Evolutionary conservation across 2,888 invertebrate genomes (phyloP).

Genomic region (Embidobia sp.): DNA sequence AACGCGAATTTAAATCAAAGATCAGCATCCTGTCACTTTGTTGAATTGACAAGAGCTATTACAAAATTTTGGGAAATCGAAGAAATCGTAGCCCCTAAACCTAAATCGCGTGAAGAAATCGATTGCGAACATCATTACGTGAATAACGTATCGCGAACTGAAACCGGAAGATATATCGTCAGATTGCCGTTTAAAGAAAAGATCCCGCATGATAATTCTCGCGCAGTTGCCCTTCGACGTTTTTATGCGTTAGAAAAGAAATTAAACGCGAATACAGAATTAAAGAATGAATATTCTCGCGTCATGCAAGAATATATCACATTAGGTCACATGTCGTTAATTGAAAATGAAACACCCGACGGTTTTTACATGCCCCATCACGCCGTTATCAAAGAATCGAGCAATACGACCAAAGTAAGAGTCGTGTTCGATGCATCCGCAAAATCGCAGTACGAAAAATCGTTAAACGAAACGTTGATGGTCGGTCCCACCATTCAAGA

Average conservation of each 20-base stretch:
- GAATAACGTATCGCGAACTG: background rate
- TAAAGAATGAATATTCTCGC: constrained; percentile 43
- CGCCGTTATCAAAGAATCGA: constrained; percentile 47
- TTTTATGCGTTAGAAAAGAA: background rate
- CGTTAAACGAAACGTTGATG: constrained; percentile 33
- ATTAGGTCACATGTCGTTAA: constrained; percentile 45
- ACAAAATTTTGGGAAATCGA: constrained; percentile 2
- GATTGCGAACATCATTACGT: background rate
- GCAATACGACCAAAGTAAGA: constrained; percentile 5
- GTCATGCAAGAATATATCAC: constrained; percentile 56
- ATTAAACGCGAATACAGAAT: background rate
- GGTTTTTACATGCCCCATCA: constrained; percentile 62
- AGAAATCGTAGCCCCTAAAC: background rate
- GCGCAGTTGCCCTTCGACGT: background rate
- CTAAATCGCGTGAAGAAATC: background rate
- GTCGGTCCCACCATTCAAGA: constrained; percentile 28
- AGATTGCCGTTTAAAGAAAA: background rate
- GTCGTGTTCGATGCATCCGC: constrained; percentile 50
- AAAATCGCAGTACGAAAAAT: background rate
- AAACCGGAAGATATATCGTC: background rate
- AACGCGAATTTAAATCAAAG: background rate
- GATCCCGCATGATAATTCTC: background rate
- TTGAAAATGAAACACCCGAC: background rate
- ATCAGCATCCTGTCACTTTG: background rate
- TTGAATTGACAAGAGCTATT: background rate